A percentile compares a stretch with the other conserved stretches of the same genome.
Conservation (phyloP, 23 tunicate genomes). For the Pegea sp. region DNA sequence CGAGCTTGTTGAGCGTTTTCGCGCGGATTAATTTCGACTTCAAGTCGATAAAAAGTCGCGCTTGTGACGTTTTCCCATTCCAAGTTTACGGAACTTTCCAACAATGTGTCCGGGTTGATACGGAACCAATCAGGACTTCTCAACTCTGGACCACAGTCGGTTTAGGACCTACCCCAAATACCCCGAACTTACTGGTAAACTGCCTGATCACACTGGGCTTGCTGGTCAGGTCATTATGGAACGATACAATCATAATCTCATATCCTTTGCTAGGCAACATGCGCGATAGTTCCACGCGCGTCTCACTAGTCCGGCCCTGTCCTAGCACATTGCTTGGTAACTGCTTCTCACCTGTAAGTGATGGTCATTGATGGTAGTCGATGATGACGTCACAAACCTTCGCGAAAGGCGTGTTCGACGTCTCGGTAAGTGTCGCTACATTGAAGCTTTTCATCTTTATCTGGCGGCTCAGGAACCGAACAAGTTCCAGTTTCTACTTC, state of each 20-base stretch:
- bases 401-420: constrained; percentile 23
- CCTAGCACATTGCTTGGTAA: constrained; percentile 56
- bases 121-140: constrained; percentile 11
- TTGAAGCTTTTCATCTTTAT: constrained; percentile 7
- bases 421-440: constrained; percentile 15
- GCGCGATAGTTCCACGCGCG: constrained; percentile 22
- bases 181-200: constrained; percentile 44
- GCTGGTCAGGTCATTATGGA: constrained; percentile 18
- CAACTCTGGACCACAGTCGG: constrained; percentile 12
- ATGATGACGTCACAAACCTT: constrained; percentile 11
- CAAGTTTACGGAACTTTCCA: constrained; percentile 22
- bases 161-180: not conserved
- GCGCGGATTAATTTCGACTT: constrained; percentile 10
- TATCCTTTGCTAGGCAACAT: constrained; percentile 36
- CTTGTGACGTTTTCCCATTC: constrained; percentile 28
- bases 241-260: constrained; percentile 62
- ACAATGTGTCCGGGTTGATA: constrained; percentile 13
- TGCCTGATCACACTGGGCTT: constrained; percentile 19
- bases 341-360: constrained; percentile 19
- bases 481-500: not conserved
- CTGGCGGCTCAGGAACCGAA: not conserved
- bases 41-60: constrained; percentile 15
- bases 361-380: not conserved
- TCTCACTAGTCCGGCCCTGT: constrained; percentile 40
- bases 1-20: not conserved